These are phyloP conservation scores for Proisotoma minuta DNA, from an alignment of 2,888 invertebrate genomes.

Conservation along the genomic window DNA sequence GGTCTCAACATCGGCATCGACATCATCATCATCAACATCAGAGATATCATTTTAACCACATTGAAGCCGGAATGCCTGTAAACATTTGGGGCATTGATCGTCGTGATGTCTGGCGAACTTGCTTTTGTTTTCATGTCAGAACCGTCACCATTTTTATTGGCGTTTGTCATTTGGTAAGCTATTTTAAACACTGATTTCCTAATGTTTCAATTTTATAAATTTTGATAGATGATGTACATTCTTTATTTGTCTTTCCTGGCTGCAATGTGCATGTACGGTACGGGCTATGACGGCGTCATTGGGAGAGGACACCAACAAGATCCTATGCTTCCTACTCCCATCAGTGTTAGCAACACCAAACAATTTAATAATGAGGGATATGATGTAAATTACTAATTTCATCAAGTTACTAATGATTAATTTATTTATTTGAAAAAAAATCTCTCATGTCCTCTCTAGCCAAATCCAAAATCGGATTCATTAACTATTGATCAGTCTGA, in stretches of 20 bases:
- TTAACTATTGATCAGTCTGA: conserved; percentile 27
- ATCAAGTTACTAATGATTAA: neutral
- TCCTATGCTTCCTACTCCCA: conserved; percentile 63
- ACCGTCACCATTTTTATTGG: conserved; percentile 76
- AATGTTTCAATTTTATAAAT: conserved; percentile 8
- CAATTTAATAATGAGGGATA: conserved; percentile 11
- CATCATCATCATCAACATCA: conserved; percentile 1
- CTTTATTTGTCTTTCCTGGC: conserved; percentile 69
- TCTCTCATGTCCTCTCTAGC: neutral
- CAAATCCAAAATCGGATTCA: conserved; percentile 20
- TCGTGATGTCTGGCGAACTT: conserved; percentile 74
- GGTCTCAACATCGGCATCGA: neutral
- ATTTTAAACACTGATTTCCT: neutral
- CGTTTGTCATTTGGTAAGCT: conserved; percentile 79
- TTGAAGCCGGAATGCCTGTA: conserved; percentile 40
- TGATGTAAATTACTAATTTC: conserved; percentile 15
- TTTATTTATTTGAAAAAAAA: conserved; percentile 8
- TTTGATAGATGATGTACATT: conserved; percentile 66
- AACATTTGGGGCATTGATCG: conserved; percentile 53
- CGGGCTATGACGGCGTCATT: conserved; percentile 48
- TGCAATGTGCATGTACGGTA: conserved; percentile 51
- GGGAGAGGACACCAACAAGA: conserved; percentile 45
- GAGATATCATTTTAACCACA: conserved; percentile 22
- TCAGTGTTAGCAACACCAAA: conserved; percentile 58
- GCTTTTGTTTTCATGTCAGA: conserved; percentile 75